Base-by-base conservation (phyloP, 2,888 invertebrate species). In the Petrolisthes cinctipes region DNA sequence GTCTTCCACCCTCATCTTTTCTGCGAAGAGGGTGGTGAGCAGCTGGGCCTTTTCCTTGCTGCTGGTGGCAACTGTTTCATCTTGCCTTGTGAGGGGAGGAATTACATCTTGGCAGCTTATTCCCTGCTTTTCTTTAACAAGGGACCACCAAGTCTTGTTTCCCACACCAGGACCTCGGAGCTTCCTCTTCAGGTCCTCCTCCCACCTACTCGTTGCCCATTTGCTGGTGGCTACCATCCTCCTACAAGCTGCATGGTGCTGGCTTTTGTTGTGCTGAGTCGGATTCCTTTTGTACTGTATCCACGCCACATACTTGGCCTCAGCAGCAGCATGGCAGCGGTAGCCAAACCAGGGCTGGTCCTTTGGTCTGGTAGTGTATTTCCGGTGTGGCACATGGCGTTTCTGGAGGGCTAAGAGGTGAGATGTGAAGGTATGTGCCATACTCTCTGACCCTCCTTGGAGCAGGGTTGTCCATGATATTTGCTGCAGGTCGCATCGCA, bases 311-410 rank as follows among this genome's bases (percentile, higher is more conserved):
- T 61, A 61, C 11, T 61, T 61, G 0, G 1, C 17, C 61, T 61
- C 61, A 61, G 61, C 17, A 9, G 9, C 17, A 9, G 9, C 61
- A 11, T 1, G 17, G 61, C 61, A 61, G 61, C 9, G 0, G 17
- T 61, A 61, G 61, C 61, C 61, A 61, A 11, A 61, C 11, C 17
- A 61, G 54, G n/a, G 79, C 54, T 78, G 78, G n/a, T 78, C 54
- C 17, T 9, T 78, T 1, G 78, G 54, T 17, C n/a, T 78, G 78
- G 51, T 14, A 53, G 17, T 78, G 54, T 78, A 78, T 0, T 53
- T 6, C 4, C 78, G 53, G 79, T 79, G 54, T 79, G 79, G 79
- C 4, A 79, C 5, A 54, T 79, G 79, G 14, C 20, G 54, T n/a
- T 17, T 11, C 56, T 54, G 54, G 56, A 79, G 54, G 20, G 79